A percentile compares a stretch with the other conserved stretches of the same genome.
Conservation (phyloP, 2,113 vertebrate genomes). For the Hyperopisus bebe region DNA sequence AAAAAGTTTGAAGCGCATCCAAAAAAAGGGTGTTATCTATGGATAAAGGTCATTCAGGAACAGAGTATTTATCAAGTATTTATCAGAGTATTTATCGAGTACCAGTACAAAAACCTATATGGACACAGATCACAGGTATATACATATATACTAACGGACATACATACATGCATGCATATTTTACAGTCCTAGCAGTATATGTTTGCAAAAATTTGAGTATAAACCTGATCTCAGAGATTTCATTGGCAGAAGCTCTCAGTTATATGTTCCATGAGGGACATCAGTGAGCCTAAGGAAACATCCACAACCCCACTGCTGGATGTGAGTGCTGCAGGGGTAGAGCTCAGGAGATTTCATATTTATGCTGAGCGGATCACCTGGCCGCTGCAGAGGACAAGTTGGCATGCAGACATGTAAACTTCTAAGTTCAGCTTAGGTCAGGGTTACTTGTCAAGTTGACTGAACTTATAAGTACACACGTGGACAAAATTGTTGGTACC, state of each 20-base stretch:
- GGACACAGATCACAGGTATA: neutral
- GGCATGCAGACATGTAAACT: neutral
- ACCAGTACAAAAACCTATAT: neutral
- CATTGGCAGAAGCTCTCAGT: neutral
- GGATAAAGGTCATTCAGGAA: neutral
- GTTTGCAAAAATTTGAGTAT: neutral
- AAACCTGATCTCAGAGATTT: neutral
- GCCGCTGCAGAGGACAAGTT: neutral
- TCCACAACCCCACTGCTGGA: neutral
- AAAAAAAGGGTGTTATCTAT: neutral
- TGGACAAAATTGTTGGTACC: too few relatives aligned
- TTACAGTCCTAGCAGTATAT: neutral
- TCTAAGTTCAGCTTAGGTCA: neutral
- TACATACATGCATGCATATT: neutral
- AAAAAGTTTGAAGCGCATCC: neutral
- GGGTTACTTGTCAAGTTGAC: neutral
- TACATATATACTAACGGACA: neutral
- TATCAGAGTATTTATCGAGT: neutral
- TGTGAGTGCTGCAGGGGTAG: neutral
- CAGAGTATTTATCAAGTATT: neutral
- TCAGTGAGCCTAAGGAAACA: neutral
- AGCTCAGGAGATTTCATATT: neutral
- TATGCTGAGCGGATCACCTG: neutral
- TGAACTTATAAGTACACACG: neutral
- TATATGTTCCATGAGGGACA: neutral